Evolutionary conservation across 1,140 invertebrate species (phyloP).

Genomic region (Drosophila murphyi): DNA sequence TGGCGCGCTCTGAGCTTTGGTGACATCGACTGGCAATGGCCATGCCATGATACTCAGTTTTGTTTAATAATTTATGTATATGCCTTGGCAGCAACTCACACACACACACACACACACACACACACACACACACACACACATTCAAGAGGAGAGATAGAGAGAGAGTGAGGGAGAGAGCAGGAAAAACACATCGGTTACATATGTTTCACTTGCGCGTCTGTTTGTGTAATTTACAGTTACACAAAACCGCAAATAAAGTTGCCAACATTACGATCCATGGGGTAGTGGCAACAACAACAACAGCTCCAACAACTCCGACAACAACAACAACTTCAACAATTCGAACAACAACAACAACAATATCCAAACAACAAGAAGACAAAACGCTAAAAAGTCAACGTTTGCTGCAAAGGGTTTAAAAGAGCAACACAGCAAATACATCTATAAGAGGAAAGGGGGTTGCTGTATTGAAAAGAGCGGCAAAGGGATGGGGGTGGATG

Average conservation of each 20-base stretch:
- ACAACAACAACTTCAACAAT: slow-evolving; percentile 44
- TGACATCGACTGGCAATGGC: slow-evolving; percentile 76
- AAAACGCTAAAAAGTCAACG: slow-evolving; percentile 80
- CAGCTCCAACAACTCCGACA: slow-evolving; percentile 17
- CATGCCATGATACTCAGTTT: slow-evolving; percentile 77
- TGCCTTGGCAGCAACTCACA: slow-evolving; percentile 70
- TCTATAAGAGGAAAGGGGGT: too few relatives aligned
- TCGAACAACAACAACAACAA: slow-evolving; percentile 27
- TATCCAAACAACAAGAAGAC: slow-evolving; percentile 50
- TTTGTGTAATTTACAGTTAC: slow-evolving; percentile 79
- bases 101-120: slow-evolving; percentile 21
- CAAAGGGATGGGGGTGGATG: background rate
- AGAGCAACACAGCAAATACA: slow-evolving; percentile 1
- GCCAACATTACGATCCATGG: slow-evolving; percentile 67
- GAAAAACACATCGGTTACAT: slow-evolving; percentile 58
- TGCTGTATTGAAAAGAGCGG: background rate
- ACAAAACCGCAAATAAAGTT: slow-evolving; percentile 81
- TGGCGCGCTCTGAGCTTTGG: slow-evolving; percentile 45
- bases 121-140: background rate
- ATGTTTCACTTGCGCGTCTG: slow-evolving; percentile 78
- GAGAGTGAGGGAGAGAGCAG: background rate
- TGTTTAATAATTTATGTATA: slow-evolving; percentile 77
- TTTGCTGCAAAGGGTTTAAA: slow-evolving; percentile 62
- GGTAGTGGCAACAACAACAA: background rate
- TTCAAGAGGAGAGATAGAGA: background rate